phyloP scores from a whole-genome alignment of 30 jellyfish, hydroid and myxozoan genomes.

The Chironex yamaguchii region DNA sequence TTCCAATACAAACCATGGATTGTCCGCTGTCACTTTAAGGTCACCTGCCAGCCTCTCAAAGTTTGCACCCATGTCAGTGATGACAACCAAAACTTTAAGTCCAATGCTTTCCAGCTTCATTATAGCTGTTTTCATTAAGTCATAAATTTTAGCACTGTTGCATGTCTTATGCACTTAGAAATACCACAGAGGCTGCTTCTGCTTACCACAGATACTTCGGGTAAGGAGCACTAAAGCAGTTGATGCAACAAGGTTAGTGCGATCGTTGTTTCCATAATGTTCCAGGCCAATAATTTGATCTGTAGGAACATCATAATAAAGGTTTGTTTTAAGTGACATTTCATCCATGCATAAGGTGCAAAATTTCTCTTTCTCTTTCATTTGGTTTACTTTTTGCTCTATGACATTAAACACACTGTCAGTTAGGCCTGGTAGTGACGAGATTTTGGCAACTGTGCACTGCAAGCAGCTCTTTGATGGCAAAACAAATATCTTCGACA shows the following conservation, averaged over 20 bases:
- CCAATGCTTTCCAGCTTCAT: conserved; percentile 37
- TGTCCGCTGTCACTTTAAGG: conserved; percentile 20
- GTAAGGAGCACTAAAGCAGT: conserved; percentile 43
- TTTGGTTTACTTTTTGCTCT: conserved; percentile 8
- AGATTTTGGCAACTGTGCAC: conserved; percentile 22
- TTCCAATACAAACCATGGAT: conserved; percentile 47
- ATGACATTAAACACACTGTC: conserved; percentile 23
- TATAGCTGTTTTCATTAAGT: neutral
- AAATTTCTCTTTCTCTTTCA: conserved; percentile 22
- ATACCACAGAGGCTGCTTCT: conserved; percentile 61
- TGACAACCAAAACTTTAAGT: conserved; percentile 11
- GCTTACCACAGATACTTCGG: conserved; percentile 25
- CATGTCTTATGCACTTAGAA: conserved; percentile 26
- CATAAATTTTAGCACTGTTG: neutral
- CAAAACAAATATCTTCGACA: conserved; percentile 14
- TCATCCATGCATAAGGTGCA: conserved; percentile 54
- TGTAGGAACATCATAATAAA: conserved; percentile 18
- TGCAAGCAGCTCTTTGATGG: conserved; percentile 11
- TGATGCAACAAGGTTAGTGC: conserved; percentile 12
- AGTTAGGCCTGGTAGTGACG: conserved; percentile 54
- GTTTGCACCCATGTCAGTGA: conserved; percentile 40
- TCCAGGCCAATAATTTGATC: conserved; percentile 43
- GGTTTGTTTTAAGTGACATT: conserved; percentile 46
- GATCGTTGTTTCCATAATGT: conserved; percentile 31
- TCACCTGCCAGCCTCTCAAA: neutral